phyloP scores from a whole-genome alignment of 2,888 invertebrate genomes.

The Lepetodrilus schrolli region DNA sequence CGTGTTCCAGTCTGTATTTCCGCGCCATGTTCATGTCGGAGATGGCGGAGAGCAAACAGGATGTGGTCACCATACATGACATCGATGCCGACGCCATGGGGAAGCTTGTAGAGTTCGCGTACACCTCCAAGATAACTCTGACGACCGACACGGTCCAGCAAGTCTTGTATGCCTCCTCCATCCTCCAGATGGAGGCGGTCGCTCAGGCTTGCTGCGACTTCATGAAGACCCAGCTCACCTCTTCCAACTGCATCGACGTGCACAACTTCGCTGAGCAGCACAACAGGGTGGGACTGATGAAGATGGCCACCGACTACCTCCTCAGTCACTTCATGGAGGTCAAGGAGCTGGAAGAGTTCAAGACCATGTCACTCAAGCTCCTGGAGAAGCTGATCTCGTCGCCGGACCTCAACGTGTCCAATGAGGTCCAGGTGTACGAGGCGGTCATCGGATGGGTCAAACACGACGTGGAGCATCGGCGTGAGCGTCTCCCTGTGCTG shows the following conservation, averaged over 20 bases:
- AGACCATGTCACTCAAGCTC: constrained; percentile 61
- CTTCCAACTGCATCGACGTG: constrained; percentile 76
- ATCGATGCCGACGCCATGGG: constrained; percentile 72
- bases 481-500: constrained; percentile 64
- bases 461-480: constrained; percentile 65
- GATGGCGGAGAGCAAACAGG: constrained; percentile 73
- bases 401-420: constrained; percentile 64
- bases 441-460: constrained; percentile 76
- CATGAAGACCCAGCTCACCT: constrained; percentile 75
- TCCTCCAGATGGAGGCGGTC: constrained; percentile 76
- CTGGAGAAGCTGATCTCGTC: constrained; percentile 70
- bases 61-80: constrained; percentile 70
- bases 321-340: constrained; percentile 71
- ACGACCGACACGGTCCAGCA: constrained; percentile 75
- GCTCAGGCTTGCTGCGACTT: constrained; percentile 76
- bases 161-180: constrained; percentile 76
- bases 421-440: constrained; percentile 73
- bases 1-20: constrained; percentile 76
- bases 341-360: constrained; percentile 68
- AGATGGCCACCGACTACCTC: constrained; percentile 70
- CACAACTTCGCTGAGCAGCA: constrained; percentile 76
- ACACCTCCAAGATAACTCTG: constrained; percentile 75
- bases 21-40: constrained; percentile 76
- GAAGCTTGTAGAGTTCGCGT: constrained; percentile 75
- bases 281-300: constrained; percentile 70